Base-by-base conservation (phyloP, 2,113 vertebrate genomes). In the Holacanthus passer region DNA sequence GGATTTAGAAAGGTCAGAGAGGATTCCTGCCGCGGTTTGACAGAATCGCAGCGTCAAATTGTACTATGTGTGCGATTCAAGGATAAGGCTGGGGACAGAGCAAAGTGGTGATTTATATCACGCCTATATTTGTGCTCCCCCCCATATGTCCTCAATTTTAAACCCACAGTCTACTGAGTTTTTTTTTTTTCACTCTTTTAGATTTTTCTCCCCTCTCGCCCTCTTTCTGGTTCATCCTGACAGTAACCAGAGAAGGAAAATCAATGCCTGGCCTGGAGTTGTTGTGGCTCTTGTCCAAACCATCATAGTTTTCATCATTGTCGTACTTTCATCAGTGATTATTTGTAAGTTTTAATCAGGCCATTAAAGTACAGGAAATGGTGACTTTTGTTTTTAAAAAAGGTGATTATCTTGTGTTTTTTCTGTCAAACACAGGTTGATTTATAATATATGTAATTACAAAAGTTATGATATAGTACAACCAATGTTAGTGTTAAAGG, bases 31-130 rank as follows among this genome's bases (percentile, higher is more conserved):
- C 1, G 3, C 7, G 31, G 62, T 55, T n/a, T 20, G 52, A 72
- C 62, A 52, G 60, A 56, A 59, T 64, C 62, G 0, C 50, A 19
- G 71, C 64, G 63, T 68, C 58, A 72, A 59, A 69, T 81, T 74
- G 63, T 77, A 77, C 80, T 60, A 77, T 66, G 76, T 55, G 56
- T 79, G 63, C 73, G 77, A 77, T 60, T 66, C 22, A 81, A 83
- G 64, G 69, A 78, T 80, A 67, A 70, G 43, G 29, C 74, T 65
- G 60, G 10, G 66, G 55, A 65, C 22, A 73, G 58, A 70, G 22
- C 37, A 73, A 78, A 82, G 79, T 43, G 41, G 32, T 48, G 79
- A 76, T 84, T 73, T 73, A 77, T 73, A 77, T 73, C 62, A 37
- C 32, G 22, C 31, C 58, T 79, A 56, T 67, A 50, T 82, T 84